Evolutionary conservation across 2,797 vertebrate genomes (phyloP).

Genomic region (Siniperca scherzeri): DNA sequence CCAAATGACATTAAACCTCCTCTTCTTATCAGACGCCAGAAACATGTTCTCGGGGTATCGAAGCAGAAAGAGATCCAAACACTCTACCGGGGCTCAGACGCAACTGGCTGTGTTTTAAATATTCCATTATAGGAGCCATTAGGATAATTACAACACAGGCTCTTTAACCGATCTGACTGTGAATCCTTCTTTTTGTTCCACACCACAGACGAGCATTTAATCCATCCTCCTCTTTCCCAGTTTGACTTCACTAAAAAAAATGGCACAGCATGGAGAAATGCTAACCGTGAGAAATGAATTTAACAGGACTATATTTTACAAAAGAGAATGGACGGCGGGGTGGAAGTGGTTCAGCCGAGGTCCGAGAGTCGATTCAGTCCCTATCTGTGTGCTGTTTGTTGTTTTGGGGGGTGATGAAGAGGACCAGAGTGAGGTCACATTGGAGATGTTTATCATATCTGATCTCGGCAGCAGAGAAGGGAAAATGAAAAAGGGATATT

Average conservation of each 20-base stretch:
- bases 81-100: background rate
- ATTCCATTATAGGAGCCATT: constrained; percentile 60
- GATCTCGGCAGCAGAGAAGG: constrained; percentile 9
- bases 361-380: constrained; percentile 3
- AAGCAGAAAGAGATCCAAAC: constrained; percentile 38
- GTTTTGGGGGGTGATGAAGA: constrained; percentile 25
- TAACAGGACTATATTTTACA: background rate
- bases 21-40: constrained; percentile 21
- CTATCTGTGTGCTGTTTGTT: background rate
- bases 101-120: constrained; percentile 48
- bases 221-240: background rate
- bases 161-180: constrained; percentile 28
- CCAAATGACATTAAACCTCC: background rate
- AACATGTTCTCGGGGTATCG: constrained; percentile 2
- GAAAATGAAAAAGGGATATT: constrained; percentile 40
- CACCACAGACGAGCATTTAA: background rate
- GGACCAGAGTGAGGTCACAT: background rate
- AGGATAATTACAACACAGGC: constrained; percentile 54
- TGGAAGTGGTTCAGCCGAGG: constrained; percentile 13
- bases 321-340: background rate
- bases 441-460: constrained; percentile 44
- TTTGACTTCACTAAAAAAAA: background rate
- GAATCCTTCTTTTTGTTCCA: constrained; percentile 17
- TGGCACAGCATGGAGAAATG: background rate
- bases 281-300: constrained; percentile 15